phyloP scores from a whole-genome alignment of 2,888 invertebrate species.

The Ormyrus thymus region DNA sequence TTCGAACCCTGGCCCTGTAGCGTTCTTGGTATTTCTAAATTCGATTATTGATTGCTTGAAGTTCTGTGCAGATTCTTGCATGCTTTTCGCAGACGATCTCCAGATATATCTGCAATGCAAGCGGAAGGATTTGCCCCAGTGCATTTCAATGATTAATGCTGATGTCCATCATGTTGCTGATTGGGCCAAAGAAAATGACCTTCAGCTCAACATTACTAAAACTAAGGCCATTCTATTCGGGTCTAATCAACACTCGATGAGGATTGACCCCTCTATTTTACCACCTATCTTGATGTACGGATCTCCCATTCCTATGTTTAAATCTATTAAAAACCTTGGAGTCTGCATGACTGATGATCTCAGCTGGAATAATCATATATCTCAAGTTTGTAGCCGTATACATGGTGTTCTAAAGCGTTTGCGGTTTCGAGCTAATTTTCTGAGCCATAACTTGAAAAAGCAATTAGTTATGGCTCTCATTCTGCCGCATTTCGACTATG shows the following conservation, averaged over 20 bases:
- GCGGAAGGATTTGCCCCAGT: not conserved
- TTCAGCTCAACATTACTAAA: not conserved
- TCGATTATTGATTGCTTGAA: not conserved
- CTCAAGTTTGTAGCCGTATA: not conserved
- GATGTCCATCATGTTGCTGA: not conserved
- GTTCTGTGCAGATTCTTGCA: not conserved
- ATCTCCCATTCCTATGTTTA: not conserved
- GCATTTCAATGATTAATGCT: not conserved
- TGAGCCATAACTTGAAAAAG: not conserved
- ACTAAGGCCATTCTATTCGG: not conserved
- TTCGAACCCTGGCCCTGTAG: not conserved
- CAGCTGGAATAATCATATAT: conserved; percentile 7
- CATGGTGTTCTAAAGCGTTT: not conserved
- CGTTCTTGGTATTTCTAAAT: not conserved
- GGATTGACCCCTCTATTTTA: not conserved
- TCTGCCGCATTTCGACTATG: no score
- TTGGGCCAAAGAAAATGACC: not conserved
- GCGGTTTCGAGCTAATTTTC: not conserved
- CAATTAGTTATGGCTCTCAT: not conserved
- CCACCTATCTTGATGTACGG: not conserved
- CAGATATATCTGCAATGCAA: conserved; percentile 3
- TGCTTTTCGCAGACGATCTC: conserved; percentile 5
- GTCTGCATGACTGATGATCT: not conserved
- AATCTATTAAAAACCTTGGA: not conserved
- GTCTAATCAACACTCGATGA: not conserved